Evolutionary conservation across 2,113 vertebrate genomes (phyloP), one percentile per base, ranked within the genome.

Genomic region (Phalacrocorax aristotelis): DNA sequence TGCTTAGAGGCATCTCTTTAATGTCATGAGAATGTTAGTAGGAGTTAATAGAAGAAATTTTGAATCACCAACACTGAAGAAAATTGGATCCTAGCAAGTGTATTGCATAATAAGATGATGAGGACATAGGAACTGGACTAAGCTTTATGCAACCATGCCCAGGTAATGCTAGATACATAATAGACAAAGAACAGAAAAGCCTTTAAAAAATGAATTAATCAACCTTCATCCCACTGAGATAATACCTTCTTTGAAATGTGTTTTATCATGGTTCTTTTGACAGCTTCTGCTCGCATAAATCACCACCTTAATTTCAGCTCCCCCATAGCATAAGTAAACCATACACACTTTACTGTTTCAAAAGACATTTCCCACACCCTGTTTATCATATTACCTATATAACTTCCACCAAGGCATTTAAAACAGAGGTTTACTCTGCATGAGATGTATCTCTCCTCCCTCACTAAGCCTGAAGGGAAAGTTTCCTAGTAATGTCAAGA

Each of bases 1-100:
- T 96, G 94, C 95, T 95, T 83, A 88, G 42, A 71, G 93, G 44
- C 51, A 96, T 88, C 71, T 94, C 87, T 92, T 85, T 95, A 96
- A 96, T 95, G 88, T 82, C 96, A 34, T 18, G 44, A 91, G 82
- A 95, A 94, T 55, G 84, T 77, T 91, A 93, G 84, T 16, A 89
- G 48, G n/a, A 97, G 51, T 95, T 95, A 96, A 94, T 51, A 77
- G 78, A 95, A 89, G 60, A 83, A 91, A 89, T 80, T 90, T 21
- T 55, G 38, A 83, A 95, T 74, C 91, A 81, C 84, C 42, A 80
- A 17, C 62, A 58, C 42, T 40, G 60, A 91, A 90, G 78, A 87
- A 94, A 95, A 94, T 80, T 91, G 74, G 62, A 76, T 95, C 34
- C 32, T 87, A 74, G 44, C 46, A 91, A 68, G 32, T 15, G 26